Conservation (phyloP, 2,113 vertebrate species). For the Pseudopipra pipra region DNA sequence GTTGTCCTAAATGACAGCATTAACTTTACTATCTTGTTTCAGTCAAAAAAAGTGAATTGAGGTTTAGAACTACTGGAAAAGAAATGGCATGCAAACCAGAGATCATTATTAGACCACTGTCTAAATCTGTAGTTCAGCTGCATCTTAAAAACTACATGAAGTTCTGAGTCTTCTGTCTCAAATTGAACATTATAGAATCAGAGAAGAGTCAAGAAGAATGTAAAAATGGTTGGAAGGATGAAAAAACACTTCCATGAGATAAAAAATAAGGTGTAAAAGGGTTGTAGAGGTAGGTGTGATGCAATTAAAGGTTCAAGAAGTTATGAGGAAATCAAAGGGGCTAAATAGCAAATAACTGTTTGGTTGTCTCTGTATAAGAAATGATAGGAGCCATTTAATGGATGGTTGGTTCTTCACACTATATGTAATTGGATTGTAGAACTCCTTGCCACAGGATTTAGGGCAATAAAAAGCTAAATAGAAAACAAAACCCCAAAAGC, state of each 20-base stretch:
- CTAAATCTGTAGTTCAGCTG: neutral
- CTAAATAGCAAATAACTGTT: neutral
- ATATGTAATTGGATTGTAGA: neutral
- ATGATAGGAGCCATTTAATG: rapidly evolving
- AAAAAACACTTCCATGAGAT: neutral
- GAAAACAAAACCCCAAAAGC: neutral
- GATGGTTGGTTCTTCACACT: neutral
- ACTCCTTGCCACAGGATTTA: neutral
- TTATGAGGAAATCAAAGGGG: neutral
- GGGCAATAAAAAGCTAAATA: neutral
- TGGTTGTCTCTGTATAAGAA: neutral
- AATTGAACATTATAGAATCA: neutral
- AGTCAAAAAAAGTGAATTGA: neutral
- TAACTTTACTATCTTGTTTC: neutral
- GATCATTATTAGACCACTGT: neutral
- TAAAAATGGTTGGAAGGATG: neutral
- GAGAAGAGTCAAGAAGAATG: neutral
- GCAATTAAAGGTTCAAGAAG: neutral
- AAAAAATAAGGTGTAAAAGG: neutral
- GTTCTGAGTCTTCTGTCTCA: neutral
- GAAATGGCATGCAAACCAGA: neutral
- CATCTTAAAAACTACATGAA: neutral
- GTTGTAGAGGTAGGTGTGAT: neutral
- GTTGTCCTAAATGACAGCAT: neutral
- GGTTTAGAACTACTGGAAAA: neutral